These are phyloP conservation scores for Penaeus japonicus DNA, from an alignment of 1,140 invertebrate genomes.

Conservation along the genomic window DNA sequence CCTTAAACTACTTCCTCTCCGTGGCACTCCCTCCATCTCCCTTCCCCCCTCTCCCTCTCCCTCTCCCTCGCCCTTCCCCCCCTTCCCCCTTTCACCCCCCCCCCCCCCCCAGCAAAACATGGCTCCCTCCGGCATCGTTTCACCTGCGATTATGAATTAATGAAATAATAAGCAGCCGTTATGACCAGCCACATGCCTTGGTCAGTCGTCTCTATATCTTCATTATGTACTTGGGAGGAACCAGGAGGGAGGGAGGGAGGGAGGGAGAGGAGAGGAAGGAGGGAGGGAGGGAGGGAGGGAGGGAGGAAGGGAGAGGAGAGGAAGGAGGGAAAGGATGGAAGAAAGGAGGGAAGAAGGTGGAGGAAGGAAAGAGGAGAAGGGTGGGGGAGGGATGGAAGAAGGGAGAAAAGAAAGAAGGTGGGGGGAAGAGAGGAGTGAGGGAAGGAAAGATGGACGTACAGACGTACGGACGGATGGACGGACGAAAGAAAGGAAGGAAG, in stretches of 20 bases:
- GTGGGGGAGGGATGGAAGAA: not conserved
- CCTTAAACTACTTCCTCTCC: too few relatives aligned
- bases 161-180: constrained; percentile 47
- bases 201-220: constrained; percentile 15
- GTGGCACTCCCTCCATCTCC: too few relatives aligned
- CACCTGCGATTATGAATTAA: constrained; percentile 46
- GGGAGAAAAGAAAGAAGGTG: not conserved
- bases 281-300: not conserved
- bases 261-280: not conserved
- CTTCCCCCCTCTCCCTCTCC: too few relatives aligned
- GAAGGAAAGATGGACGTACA: not conserved
- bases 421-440: not conserved
- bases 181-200: constrained; percentile 31
- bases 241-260: not conserved
- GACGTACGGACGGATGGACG: not conserved
- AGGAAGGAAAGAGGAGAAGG: not conserved
- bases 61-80: too few relatives aligned
- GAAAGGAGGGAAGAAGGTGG: too few relatives aligned
- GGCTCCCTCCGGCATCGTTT: constrained; percentile 36
- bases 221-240: constrained; percentile 17
- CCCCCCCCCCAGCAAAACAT: not conserved
- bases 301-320: not conserved
- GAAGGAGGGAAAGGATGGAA: not conserved
- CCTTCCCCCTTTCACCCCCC: not conserved
- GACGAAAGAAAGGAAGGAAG: not conserved